Conservation (phyloP, 2,888 invertebrate genomes). For the Drosophila colorata region DNA sequence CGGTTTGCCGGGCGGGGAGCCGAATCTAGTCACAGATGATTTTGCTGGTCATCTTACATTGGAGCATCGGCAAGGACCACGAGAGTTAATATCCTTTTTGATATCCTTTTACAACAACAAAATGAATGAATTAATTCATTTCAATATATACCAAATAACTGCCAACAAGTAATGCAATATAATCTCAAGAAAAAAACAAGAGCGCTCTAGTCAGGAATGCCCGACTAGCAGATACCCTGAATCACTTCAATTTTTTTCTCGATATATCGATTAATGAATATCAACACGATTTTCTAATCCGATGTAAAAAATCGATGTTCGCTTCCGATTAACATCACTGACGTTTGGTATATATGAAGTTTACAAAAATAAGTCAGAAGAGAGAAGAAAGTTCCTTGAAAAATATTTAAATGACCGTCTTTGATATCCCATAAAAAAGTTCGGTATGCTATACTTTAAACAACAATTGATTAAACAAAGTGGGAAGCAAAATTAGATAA, state of each 20-base stretch:
- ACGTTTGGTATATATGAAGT: too few relatives aligned
- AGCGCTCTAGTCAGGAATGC: background rate
- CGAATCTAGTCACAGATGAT: constrained; percentile 99
- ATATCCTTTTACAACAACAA: constrained; percentile 88
- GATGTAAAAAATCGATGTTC: too few relatives aligned
- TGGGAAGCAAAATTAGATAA: background rate
- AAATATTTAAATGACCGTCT: too few relatives aligned
- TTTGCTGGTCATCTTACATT: constrained; percentile 97
- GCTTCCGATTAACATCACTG: too few relatives aligned
- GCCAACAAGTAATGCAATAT: too few relatives aligned
- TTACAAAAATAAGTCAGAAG: too few relatives aligned
- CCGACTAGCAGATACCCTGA: background rate
- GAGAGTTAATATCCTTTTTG: constrained; percentile 96
- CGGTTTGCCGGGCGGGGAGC: constrained; percentile 97
- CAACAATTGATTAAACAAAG: background rate
- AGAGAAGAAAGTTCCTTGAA: too few relatives aligned
- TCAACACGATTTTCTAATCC: too few relatives aligned
- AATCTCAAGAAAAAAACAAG: background rate
- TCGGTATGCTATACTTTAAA: too few relatives aligned
- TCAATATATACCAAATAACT: too few relatives aligned
- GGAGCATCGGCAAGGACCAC: constrained; percentile 95
- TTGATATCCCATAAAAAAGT: too few relatives aligned
- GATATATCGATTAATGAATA: too few relatives aligned
- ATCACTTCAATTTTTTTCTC: background rate
- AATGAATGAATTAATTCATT: background rate